These are phyloP conservation scores for Halesus radiatus DNA, from an alignment of 1,140 invertebrate species.

Conservation along the genomic window DNA sequence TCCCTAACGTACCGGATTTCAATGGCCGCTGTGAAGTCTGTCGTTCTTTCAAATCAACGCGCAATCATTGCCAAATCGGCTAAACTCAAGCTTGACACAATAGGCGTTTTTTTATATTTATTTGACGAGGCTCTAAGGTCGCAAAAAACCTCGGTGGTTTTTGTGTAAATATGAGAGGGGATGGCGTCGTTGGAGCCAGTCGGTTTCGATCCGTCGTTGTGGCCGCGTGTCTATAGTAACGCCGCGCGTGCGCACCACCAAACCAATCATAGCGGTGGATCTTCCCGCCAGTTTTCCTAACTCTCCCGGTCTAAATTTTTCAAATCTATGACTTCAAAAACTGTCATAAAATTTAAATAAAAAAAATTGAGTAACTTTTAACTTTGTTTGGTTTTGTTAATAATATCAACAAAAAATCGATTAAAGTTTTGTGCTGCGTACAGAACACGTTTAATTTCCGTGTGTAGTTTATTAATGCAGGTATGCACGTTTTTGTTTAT, in stretches of 20 bases:
- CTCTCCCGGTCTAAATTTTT: conserved; percentile 10
- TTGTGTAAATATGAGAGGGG: conserved; percentile 6
- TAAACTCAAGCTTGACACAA: background rate
- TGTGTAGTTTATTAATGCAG: background rate
- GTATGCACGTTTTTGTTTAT: background rate
- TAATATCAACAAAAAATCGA: too few species aligned
- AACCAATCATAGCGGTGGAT: conserved; percentile 7
- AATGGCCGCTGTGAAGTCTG: too few species aligned
- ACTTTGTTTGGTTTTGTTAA: too few species aligned
- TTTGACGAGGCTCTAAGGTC: conserved; percentile 23
- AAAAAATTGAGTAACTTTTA: too few species aligned
- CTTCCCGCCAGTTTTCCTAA: conserved; percentile 23
- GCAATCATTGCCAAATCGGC: background rate
- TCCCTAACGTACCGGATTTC: too few species aligned
- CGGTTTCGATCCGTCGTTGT: conserved; percentile 42
- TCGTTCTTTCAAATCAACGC: background rate
- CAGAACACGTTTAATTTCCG: background rate
- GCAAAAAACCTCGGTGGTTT: conserved; percentile 5
- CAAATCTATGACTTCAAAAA: background rate
- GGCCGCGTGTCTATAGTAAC: conserved; percentile 27
- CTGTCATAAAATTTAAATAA: too few species aligned
- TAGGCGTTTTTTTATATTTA: background rate
- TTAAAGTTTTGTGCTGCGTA: background rate
- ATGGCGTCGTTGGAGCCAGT: conserved; percentile 22
- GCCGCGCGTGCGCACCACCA: conserved; percentile 11